Evolutionary conservation across 2,113 vertebrate genomes (phyloP).

Genomic region (Pao palembangensis): DNA sequence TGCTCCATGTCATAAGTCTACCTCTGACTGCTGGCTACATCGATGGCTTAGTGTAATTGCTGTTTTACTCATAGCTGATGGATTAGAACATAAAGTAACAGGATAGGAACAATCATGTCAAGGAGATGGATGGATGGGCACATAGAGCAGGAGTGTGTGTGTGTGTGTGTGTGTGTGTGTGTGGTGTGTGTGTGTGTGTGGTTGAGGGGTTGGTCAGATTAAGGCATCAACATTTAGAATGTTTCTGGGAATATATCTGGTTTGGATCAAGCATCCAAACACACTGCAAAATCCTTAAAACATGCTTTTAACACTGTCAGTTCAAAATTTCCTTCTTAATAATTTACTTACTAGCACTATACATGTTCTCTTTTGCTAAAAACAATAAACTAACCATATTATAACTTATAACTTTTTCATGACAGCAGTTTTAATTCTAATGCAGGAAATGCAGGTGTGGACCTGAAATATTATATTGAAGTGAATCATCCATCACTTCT

Average conservation of each 20-base stretch:
- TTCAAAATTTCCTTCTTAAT: too few species aligned
- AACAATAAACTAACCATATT: too few species aligned
- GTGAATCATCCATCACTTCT: too few species aligned
- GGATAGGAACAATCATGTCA: constrained; percentile 82
- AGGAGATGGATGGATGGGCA: constrained; percentile 74
- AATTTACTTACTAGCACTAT: too few species aligned
- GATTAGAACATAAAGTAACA: constrained; percentile 88
- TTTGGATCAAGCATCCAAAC: constrained; percentile 21
- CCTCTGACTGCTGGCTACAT: constrained; percentile 75
- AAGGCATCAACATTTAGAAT: constrained; percentile 57
- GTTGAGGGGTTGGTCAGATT: constrained; percentile 55
- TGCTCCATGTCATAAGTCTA: constrained; percentile 80
- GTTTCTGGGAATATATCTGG: constrained; percentile 70
- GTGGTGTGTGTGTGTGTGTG: constrained; percentile 16
- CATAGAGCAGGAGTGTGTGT: constrained; percentile 30
- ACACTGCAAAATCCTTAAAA: neutral
- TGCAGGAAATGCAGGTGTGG: too few species aligned
- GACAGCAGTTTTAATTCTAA: too few species aligned
- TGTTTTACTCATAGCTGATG: constrained; percentile 83
- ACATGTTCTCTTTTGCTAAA: too few species aligned
- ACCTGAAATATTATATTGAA: too few species aligned
- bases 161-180: constrained; percentile 14
- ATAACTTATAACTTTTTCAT: too few species aligned
- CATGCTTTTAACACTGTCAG: too few species aligned
- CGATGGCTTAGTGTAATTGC: constrained; percentile 82